These are phyloP conservation scores for Drosophila truncata DNA, from an alignment of 1,140 invertebrate species.

Conservation along the genomic window DNA sequence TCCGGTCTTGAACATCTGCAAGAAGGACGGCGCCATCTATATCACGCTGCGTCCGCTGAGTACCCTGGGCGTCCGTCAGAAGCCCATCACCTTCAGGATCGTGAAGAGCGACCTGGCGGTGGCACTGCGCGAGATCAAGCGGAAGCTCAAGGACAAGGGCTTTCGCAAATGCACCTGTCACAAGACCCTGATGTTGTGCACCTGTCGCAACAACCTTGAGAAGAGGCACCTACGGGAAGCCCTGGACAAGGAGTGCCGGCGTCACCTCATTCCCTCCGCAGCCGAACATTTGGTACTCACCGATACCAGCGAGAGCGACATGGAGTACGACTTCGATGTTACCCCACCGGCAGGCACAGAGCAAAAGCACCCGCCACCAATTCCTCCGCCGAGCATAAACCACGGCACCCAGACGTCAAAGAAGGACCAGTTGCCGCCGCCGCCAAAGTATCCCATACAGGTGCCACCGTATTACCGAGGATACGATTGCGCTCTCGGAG, in stretches of 20 bases:
- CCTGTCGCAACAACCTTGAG: constrained; percentile 58
- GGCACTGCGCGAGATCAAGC: constrained; percentile 60
- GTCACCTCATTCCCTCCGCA: constrained; percentile 42
- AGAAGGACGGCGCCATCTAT: constrained; percentile 71
- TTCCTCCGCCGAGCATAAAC: constrained; percentile 27
- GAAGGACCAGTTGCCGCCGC: constrained; percentile 23
- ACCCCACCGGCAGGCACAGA: constrained; percentile 61
- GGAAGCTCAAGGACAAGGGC: constrained; percentile 62
- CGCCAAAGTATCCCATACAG: constrained; percentile 43
- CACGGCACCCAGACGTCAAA: constrained; percentile 63
- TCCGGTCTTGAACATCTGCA: constrained; percentile 68
- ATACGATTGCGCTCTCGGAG: constrained; percentile 64
- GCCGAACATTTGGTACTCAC: constrained; percentile 58
- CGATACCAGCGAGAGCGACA: constrained; percentile 78
- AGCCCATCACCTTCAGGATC: constrained; percentile 73
- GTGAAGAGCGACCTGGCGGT: constrained; percentile 61
- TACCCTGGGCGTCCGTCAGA: constrained; percentile 23
- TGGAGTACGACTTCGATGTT: constrained; percentile 77
- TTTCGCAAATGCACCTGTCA: constrained; percentile 76
- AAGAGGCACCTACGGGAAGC: constrained; percentile 54
- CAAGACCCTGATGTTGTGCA: constrained; percentile 63
- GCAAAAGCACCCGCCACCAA: constrained; percentile 6
- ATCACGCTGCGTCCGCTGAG: constrained; percentile 61
- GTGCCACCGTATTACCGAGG: constrained; percentile 34
- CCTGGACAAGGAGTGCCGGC: constrained; percentile 59